phyloP scores from a whole-genome alignment of 2,797 vertebrate genomes.

The Erithacus rubecula region DNA sequence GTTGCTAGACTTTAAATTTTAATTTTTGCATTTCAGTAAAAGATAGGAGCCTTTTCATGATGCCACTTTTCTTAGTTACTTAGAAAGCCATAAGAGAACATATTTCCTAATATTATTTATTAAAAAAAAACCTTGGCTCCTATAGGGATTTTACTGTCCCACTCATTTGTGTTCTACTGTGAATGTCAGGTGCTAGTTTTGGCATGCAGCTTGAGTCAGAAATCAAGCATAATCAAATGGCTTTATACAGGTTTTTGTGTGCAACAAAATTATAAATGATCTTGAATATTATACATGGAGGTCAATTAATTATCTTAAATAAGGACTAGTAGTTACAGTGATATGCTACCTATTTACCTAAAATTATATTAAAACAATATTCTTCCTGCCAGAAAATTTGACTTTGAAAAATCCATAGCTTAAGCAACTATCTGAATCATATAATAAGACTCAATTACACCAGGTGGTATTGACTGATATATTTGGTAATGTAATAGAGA shows the following conservation, averaged over 20 bases:
- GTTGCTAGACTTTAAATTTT: background rate
- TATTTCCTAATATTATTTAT: constrained; percentile 22
- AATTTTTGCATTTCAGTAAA: constrained; percentile 20
- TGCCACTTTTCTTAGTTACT: constrained; percentile 1
- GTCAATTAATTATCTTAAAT: constrained; percentile 48
- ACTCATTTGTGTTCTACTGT: background rate
- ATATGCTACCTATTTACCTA: constrained; percentile 12
- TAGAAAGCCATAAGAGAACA: background rate
- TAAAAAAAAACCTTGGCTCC: background rate
- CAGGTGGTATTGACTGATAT: constrained; percentile 56
- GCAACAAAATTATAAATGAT: constrained; percentile 27
- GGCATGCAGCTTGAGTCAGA: background rate
- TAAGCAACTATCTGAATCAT: constrained; percentile 44
- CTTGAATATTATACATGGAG: constrained; percentile 8
- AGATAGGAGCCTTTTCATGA: background rate
- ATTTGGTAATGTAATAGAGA: constrained; percentile 69
- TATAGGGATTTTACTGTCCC: background rate
- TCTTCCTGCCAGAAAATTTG: constrained; percentile 47
- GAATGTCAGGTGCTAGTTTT: constrained; percentile 35
- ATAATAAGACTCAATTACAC: constrained; percentile 52
- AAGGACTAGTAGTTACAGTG: background rate
- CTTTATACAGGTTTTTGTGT: background rate
- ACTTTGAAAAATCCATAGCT: constrained; percentile 54
- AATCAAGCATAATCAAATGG: constrained; percentile 17
- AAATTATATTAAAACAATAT: constrained; percentile 55